phyloP scores from a whole-genome alignment of 2,797 vertebrate species.

The Poliocrania exsul region DNA sequence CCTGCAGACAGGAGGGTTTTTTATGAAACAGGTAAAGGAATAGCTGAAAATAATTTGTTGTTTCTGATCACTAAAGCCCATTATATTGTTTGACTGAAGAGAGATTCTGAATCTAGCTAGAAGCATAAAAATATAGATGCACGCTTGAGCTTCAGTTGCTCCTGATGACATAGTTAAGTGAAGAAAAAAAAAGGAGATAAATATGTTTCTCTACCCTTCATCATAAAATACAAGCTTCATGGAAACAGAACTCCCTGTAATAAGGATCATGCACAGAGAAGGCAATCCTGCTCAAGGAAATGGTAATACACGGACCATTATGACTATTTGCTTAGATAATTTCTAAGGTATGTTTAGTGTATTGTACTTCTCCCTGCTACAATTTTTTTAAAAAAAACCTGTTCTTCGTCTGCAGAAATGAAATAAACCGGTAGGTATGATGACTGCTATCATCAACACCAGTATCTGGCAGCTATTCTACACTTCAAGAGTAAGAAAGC shows the following conservation, averaged over 20 bases:
- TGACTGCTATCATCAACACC: neutral
- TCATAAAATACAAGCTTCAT: neutral
- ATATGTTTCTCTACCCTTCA: neutral
- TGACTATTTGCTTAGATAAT: neutral
- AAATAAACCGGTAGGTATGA: neutral
- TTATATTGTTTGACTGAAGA: neutral
- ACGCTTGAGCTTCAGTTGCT: neutral
- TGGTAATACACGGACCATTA: neutral
- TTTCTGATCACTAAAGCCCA: neutral
- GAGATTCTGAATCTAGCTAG: neutral
- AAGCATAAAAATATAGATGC: neutral
- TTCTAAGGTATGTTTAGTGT: neutral
- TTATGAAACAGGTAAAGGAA: neutral
- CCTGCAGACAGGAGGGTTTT: neutral
- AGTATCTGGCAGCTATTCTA: neutral
- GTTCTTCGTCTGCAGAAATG: neutral
- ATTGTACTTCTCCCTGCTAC: accelerated
- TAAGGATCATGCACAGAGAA: neutral
- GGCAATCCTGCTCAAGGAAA: neutral
- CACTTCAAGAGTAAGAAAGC: neutral
- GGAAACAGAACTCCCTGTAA: neutral
- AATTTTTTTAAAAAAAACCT: neutral
- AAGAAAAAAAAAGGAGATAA: neutral
- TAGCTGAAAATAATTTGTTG: neutral
- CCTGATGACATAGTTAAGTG: neutral